These are phyloP conservation scores for Parapsyche elsis DNA, from an alignment of 1,140 invertebrate genomes.

Conservation along the genomic window DNA sequence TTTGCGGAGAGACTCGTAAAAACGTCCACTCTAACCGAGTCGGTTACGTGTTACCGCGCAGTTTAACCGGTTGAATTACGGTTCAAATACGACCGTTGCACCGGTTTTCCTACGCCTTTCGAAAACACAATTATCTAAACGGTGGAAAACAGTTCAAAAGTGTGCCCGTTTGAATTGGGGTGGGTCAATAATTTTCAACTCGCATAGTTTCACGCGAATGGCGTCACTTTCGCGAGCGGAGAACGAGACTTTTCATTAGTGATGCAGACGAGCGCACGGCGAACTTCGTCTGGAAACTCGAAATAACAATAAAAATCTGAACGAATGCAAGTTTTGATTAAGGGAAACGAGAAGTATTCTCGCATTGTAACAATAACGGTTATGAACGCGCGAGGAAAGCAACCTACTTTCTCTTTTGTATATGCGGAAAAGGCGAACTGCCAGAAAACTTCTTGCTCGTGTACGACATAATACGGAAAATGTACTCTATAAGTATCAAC, in stretches of 20 bases:
- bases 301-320: conserved; percentile 8
- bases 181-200: conserved; percentile 35
- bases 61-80: conserved; percentile 1
- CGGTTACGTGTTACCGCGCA: conserved; percentile 10
- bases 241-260: neutral
- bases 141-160: neutral
- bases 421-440: neutral
- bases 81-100: neutral
- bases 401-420: neutral
- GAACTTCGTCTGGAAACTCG: neutral
- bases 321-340: conserved; percentile 1
- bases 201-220: conserved; percentile 32
- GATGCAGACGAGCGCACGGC: neutral
- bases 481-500: neutral
- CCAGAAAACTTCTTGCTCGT: conserved; percentile 1
- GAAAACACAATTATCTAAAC: conserved; percentile 45
- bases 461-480: conserved; percentile 8
- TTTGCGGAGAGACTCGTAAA: too few species aligned
- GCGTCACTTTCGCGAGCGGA: neutral
- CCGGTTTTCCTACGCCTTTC: neutral
- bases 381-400: neutral
- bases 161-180: conserved; percentile 30
- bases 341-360: neutral
- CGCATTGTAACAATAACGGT: neutral
- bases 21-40: neutral